Evolutionary conservation across 2,888 invertebrate genomes (phyloP), one percentile per base, ranked within the genome.

Genomic region (Aporophyla nigra): DNA sequence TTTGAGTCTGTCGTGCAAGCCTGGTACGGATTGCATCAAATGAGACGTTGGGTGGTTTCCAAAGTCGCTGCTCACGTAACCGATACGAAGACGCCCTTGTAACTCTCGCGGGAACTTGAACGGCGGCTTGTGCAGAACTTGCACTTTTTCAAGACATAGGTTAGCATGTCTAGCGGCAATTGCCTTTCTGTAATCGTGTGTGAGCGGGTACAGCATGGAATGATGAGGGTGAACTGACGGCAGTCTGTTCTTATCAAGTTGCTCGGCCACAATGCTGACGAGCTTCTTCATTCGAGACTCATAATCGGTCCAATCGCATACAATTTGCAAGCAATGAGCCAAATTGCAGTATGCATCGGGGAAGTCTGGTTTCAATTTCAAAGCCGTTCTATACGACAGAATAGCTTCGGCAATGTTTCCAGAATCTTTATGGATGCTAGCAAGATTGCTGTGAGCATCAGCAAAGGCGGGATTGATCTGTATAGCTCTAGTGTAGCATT

Each of bases 191-290:
- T 98, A 99, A 49, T 99, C 99, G 92, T 99, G 99, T 2, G 99
- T 98, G 84, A 99, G 97, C 1, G 99, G 99, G 96, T 99, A 99
- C 71, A 99, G 97, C 99, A 99, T 99, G 67, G 99, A 99, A 97
- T 99, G 99, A 96, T 99, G 99, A 0, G 99, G 99, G 97, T 99
- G 99, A 4, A 99, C 99, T 0, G 99, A 99, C 0, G 99, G 99
- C 72, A 99, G 97, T 82, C 99, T 97, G 93, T 99, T 99, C 96
- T 99, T 99, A 63, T 99, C 99, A 75, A 99, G 96, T 92, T 99
- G 99, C 92, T 99, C 99, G 9, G 99, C 99, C 0, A 99, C 99
- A 87, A 99, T 99, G 91, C 98, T 98, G 16, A 99, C 99, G 82
- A 99, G 96, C 90, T 99, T 99, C 94, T 99, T 99, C 99, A 99